Conservation (phyloP, 2,113 vertebrate species). For the Ursus arctos region DNA sequence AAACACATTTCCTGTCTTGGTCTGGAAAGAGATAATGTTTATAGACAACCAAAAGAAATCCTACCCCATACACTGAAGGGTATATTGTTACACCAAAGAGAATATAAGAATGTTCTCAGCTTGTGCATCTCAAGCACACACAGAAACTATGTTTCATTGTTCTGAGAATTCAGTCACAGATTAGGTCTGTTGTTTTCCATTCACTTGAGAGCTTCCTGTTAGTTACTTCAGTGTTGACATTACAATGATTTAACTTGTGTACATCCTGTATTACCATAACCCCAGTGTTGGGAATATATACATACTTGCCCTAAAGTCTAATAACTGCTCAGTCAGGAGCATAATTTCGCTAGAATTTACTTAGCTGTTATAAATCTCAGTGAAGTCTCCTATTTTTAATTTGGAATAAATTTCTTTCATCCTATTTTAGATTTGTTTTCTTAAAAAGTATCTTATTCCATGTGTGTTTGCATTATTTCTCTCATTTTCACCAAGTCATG, state of each 20-base stretch:
- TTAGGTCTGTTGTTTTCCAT: not conserved
- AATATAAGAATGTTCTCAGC: not conserved
- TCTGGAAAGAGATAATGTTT: not conserved
- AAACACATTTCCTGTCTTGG: not conserved
- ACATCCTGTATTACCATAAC: not conserved
- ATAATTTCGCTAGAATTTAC: not conserved
- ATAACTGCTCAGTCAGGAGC: not conserved
- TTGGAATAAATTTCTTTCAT: not conserved
- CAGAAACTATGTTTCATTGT: not conserved
- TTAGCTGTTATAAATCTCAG: constrained; percentile 31
- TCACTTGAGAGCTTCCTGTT: not conserved
- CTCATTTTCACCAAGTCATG: not conserved
- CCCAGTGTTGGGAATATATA: not conserved
- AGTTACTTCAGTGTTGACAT: not conserved
- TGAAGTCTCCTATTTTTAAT: constrained; percentile 4
- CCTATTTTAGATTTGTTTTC: not conserved
- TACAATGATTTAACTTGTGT: not conserved
- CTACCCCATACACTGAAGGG: not conserved
- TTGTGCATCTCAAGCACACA: not conserved
- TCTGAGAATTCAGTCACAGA: not conserved
- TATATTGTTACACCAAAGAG: not conserved
- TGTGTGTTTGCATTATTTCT: not conserved
- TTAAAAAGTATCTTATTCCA: not conserved
- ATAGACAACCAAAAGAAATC: not conserved
- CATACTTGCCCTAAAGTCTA: not conserved